A percentile compares a stretch with the other conserved stretches of the same genome.
Conservation (phyloP, 2,797 vertebrate genomes). For the Cyprinodon diabolis region DNA sequence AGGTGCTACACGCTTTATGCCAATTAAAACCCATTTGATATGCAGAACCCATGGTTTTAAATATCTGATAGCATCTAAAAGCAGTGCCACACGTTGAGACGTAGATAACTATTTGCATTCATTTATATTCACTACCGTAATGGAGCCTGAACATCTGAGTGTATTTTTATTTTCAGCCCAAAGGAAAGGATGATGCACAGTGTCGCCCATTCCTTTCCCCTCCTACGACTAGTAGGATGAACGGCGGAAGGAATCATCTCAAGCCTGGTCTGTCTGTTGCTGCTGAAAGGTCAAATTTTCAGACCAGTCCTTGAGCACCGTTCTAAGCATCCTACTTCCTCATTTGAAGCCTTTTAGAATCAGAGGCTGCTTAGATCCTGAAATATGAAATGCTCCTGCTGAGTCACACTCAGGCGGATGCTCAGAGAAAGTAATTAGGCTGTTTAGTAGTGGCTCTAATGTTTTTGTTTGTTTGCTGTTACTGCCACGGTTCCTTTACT, state of each 20-base stretch:
- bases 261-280: conserved; percentile 50
- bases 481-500: conserved; percentile 40
- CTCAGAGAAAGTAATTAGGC: conserved; percentile 36
- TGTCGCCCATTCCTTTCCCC: conserved; percentile 26
- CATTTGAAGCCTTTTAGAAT: conserved; percentile 26
- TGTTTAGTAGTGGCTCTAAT: conserved; percentile 28
- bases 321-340: conserved; percentile 39
- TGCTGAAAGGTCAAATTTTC: conserved; percentile 52
- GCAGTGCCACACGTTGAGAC: conserved; percentile 46
- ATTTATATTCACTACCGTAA: conserved; percentile 50
- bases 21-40: conserved; percentile 64
- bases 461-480: conserved; percentile 57
- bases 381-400: conserved; percentile 30
- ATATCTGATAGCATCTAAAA: conserved; percentile 58
- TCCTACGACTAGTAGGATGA: conserved; percentile 34
- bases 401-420: conserved; percentile 30
- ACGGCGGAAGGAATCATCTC: conserved; percentile 40
- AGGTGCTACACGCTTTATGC: conserved; percentile 57
- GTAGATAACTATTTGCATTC: conserved; percentile 52
- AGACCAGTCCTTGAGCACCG: conserved; percentile 32
- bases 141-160: conserved; percentile 40
- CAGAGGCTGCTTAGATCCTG: conserved; percentile 29
- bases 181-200: conserved; percentile 34
- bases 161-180: conserved; percentile 52
- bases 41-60: conserved; percentile 54